Conservation (phyloP, 1,140 invertebrate species). For the Pentalonia nigronervosa region DNA sequence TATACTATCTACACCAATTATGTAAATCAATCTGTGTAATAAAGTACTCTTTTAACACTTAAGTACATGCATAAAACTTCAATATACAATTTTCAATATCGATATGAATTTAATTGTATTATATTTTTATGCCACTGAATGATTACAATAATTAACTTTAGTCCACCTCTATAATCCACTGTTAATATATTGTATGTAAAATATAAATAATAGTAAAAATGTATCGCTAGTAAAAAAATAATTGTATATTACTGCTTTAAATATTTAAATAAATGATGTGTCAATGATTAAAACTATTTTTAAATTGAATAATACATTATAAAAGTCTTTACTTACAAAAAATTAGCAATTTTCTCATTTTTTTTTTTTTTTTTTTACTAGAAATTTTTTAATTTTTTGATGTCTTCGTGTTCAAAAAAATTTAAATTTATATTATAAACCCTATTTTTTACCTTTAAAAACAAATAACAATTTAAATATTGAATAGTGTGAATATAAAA, state of each 20-base stretch:
- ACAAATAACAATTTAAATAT: conserved; percentile 38
- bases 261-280: background rate
- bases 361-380: background rate
- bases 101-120: background rate
- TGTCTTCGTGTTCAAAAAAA: background rate
- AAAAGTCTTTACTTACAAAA: background rate
- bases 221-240: conserved; percentile 21
- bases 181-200: background rate
- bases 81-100: background rate
- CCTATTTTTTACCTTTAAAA: conserved; percentile 20
- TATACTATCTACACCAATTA: no score
- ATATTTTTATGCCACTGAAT: background rate
- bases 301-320: background rate
- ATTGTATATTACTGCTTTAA: conserved; percentile 1
- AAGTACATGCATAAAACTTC: background rate
- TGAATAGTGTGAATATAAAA: conserved; percentile 46
- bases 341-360: background rate
- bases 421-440: conserved; percentile 8
- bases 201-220: background rate
- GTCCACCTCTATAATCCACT: background rate
- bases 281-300: background rate
- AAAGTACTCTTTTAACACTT: background rate
- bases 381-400: background rate
- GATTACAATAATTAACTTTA: background rate
- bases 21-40: background rate